Base-by-base conservation (phyloP, 1,140 invertebrate species). In the Whitmania pigra region DNA sequence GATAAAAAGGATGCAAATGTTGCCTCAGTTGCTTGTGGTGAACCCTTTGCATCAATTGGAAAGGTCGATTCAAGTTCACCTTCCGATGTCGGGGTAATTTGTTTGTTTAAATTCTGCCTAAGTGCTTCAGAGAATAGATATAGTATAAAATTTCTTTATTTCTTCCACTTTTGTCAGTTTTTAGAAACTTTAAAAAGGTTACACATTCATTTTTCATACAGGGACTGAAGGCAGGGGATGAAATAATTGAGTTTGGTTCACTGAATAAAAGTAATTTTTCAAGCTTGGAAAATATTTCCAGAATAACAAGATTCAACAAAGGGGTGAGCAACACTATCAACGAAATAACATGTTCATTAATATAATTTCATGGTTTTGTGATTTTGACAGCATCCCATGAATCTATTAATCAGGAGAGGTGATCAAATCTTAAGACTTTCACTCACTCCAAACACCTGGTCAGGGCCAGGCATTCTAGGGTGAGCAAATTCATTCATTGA, bases 171-270 rank as follows among this genome's bases (percentile, higher is more conserved):
- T 36, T 36, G n/a, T n/a, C n/a, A 3, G 6, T 49, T 49, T 49
- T 49, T 15, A 49, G 43, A 49, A 15, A 49, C 43, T 49, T 49
- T 49, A 49, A 49, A 49, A 17, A 7, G 15, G 9, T 49, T 13
- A 11, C 13, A 49, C 15, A n/a, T 25, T n/a, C 25, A 57, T 72
- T 75, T 75, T 75, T 85, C 76, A n/a, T 84, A 60, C 78, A 92
- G 90, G 91, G 91, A n/a, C 81, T 94, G 4, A 79, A 85, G 76
- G 85, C 86, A 31, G 86, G 87, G 57, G 92, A 94, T 83, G 80
- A 87, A 54, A 83, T 94, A 7, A 75, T 90, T 2, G 85, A 90
- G 76, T 93, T 94, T 86, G 92, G 92, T n/a, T 90, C 90, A 0
- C 81, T 93, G 2, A 88, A 88, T 75, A 78, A 80, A 27, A 82